phyloP scores from a whole-genome alignment of 2,888 invertebrate species.

The Patella caerulea region DNA sequence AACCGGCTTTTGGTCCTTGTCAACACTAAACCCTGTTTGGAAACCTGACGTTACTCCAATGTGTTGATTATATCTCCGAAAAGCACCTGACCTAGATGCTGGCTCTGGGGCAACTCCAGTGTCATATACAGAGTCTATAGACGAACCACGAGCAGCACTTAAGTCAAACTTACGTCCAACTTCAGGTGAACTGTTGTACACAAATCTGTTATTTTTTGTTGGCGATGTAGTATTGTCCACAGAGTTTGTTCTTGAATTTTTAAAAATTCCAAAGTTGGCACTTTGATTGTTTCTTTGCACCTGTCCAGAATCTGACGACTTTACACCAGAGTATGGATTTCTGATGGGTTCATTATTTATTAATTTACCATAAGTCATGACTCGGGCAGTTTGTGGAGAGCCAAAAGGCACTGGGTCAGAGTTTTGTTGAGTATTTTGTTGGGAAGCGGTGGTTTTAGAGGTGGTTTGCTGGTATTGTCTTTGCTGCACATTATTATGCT shows the following conservation, averaged over 20 bases:
- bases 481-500: not conserved
- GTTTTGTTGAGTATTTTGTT: slow-evolving; percentile 4
- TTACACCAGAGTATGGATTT: not conserved
- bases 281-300: not conserved
- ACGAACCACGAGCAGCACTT: slow-evolving; percentile 31
- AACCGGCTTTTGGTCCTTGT: slow-evolving; percentile 12
- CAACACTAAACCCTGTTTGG: not conserved
- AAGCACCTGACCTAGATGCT: slow-evolving; percentile 7
- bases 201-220: not conserved
- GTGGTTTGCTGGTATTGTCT: not conserved
- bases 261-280: not conserved
- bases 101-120: slow-evolving; percentile 15
- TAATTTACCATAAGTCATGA: not conserved
- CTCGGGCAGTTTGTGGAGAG: not conserved
- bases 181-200: slow-evolving; percentile 38
- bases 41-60: not conserved
- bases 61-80: not conserved
- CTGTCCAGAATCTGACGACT: not conserved
- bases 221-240: not conserved
- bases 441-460: not conserved
- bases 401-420: slow-evolving; percentile 2
- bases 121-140: slow-evolving; percentile 38
- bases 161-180: slow-evolving; percentile 26
- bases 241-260: not conserved
- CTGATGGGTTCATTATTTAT: not conserved